Evolutionary conservation across 2,113 vertebrate species (phyloP), one percentile per base, ranked within the genome.

Genomic region (Pheucticus melanocephalus): DNA sequence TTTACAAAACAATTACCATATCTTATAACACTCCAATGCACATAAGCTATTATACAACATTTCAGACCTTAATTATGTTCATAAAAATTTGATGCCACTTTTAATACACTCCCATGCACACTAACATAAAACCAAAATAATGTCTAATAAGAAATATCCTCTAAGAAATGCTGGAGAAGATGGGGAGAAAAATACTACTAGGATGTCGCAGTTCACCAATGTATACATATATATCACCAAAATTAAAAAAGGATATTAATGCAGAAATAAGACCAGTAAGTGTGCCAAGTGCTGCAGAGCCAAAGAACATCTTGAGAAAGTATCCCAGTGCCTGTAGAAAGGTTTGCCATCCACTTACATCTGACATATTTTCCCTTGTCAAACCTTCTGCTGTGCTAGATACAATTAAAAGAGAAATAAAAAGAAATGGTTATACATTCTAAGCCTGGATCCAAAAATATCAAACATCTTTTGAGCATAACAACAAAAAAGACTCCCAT

Each of bases 261-360:
- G 99, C 99, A 57, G 99, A 99, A 98, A 99, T 99, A 94, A 99
- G 99, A 94, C 99, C 99, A 12, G 99, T 99, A 87, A 99, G 99
- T 3, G 99, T 99, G 96, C 99, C 99, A 42, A 99, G 98, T 0
- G 99, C 99, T 30, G 99, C 99, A 12, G 99, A 99, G 81, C 99
- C 99, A 40, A 99, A 99, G 97, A 99, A 99, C 99, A 99, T 99
- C 96, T 99, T 98, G 37, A 99, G 98, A 93, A 99, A 99, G 97
- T 99, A 99, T 61, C 98, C 98, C 78, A 99, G 97, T 8, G 99
- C 99, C 96, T 99, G 99, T 28, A 99, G 72, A 95, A 99, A 99
- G 4, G 99, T 99, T 96, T 99, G 98, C 99, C 99, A 99, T 96
- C 99, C 99, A 15, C 98, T 99, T 80, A 99, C 98, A 96, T 97